phyloP scores from a whole-genome alignment of 1,140 invertebrate species.

The Cephus cinctus region DNA sequence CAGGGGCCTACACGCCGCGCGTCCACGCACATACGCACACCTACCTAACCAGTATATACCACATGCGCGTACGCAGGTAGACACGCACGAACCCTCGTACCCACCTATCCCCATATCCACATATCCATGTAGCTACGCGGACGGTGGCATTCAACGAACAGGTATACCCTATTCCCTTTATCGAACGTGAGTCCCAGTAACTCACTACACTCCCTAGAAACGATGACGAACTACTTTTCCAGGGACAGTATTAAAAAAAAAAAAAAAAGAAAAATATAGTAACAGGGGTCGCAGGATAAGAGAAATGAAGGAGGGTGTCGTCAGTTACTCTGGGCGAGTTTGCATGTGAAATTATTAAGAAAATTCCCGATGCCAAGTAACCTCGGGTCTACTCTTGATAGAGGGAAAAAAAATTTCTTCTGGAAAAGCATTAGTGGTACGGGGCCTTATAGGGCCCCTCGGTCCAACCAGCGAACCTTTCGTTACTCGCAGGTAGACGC shows the following conservation, averaged over 20 bases:
- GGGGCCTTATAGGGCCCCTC: too few species aligned
- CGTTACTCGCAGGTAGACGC: too few species aligned
- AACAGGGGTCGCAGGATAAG: too few species aligned
- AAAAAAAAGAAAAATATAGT: too few species aligned
- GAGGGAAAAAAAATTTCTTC: background rate
- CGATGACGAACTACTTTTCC: constrained; percentile 12
- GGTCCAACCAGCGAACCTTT: too few species aligned
- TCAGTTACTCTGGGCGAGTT: too few species aligned
- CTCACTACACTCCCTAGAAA: constrained; percentile 6
- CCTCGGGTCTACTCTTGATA: too few species aligned
- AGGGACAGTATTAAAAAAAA: too few species aligned
- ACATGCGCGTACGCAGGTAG: constrained; percentile 1
- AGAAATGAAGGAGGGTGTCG: too few species aligned
- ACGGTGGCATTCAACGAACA: constrained; percentile 2
- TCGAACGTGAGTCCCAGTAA: background rate
- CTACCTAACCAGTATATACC: background rate
- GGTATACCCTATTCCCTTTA: constrained; percentile 10
- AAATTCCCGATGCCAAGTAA: too few species aligned
- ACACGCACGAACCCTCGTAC: background rate
- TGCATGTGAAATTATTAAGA: too few species aligned
- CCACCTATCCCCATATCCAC: background rate
- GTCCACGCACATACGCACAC: background rate
- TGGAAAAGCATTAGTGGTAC: background rate
- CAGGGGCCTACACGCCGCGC: constrained; percentile 23
- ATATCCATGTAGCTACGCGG: background rate